Base-by-base conservation (phyloP, 2,113 vertebrate genomes). In the Psophia crepitans region DNA sequence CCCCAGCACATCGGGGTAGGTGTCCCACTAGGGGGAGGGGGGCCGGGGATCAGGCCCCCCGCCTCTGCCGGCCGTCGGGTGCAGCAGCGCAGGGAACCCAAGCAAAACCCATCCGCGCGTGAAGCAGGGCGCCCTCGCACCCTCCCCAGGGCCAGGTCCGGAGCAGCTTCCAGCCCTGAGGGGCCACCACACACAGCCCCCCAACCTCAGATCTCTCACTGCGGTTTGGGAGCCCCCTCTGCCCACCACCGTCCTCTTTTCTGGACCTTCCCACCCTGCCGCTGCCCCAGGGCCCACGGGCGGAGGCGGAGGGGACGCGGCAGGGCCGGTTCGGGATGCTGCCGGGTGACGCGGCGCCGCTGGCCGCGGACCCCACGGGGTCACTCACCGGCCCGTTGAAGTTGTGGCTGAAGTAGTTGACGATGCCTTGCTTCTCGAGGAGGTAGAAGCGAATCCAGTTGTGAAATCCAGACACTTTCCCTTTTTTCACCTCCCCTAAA, bases 371-470 rank as follows among this genome's bases (percentile, higher is more conserved):
- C 5, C 33, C 41, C 3, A 0, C 0, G 1, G 14, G 23, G 9
- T 30, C 57, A 98, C 99, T 98, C 81, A 99, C 99, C 32, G 99
- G 99, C 9, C 99, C 99, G 0, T 99, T 22, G 9, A 98, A 99
- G 96, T 98, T 99, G 97, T 99, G 97, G 93, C 99, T 99, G 97
- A 98, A 98, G 96, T 99, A 99, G 95, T 99, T 98, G 51, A 99
- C 66, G 2, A 93, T 2, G 1, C 98, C 98, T 12, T 97, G 87
- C 93, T 99, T 99, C 82, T 99, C 99, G 32, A 98, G 97, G 56
- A 98, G 97, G 94, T 99, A 99, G 98, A 99, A 99, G 75, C 98
- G 98, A 91, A 99, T 98, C 99, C 99, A 99, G 98, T 99, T 99
- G 97, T 99, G 99, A 90, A 99, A 99, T 56, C 99, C 99, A 0